These are phyloP conservation scores for Semnopithecus entellus DNA, from an alignment of 2,113 vertebrate species.

Conservation along the genomic window DNA sequence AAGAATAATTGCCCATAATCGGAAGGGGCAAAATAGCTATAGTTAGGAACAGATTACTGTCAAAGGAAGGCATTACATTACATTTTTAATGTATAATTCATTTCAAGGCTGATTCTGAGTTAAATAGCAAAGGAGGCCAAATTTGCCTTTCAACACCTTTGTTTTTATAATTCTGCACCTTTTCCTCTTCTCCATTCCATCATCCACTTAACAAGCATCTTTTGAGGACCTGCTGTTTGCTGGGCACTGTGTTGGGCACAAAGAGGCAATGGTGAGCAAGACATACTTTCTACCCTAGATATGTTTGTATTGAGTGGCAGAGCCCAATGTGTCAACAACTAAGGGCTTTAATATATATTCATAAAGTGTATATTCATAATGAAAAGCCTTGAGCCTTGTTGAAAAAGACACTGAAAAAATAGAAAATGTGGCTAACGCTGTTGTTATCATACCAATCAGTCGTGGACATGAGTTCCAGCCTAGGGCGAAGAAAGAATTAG, in stretches of 20 bases:
- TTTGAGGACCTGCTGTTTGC: background rate
- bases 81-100: background rate
- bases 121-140: background rate
- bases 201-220: background rate
- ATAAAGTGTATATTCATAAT: background rate
- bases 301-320: background rate
- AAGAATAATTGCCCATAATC: slow-evolving; percentile 36
- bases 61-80: background rate
- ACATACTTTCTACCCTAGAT: background rate
- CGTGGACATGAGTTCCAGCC: background rate
- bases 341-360: background rate
- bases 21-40: slow-evolving; percentile 6
- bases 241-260: background rate
- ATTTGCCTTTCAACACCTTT: background rate
- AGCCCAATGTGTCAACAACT: background rate
- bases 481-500: slow-evolving; percentile 39
- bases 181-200: background rate
- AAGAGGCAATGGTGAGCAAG: background rate
- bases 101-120: background rate
- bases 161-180: background rate
- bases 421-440: background rate
- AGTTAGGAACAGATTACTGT: slow-evolving; percentile 13
- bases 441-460: slow-evolving; percentile 5
- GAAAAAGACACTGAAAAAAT: background rate
- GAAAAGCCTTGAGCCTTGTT: background rate